phyloP scores from a whole-genome alignment of 2,797 vertebrate genomes.

The Pampus argenteus region DNA sequence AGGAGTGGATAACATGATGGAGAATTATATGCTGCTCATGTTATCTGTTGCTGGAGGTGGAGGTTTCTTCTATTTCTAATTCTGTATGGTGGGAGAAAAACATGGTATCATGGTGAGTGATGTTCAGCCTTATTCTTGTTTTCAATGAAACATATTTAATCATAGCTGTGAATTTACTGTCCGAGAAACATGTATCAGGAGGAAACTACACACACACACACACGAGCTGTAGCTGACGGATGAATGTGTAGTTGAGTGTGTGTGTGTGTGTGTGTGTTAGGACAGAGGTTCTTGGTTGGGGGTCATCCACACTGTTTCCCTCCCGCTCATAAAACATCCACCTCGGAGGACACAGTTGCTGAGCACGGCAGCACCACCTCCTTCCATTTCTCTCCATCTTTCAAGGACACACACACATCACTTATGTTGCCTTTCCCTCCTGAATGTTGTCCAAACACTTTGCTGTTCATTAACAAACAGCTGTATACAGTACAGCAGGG shows the following conservation, averaged over 20 bases:
- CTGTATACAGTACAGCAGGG: no score
- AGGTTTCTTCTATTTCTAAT: constrained; percentile 22
- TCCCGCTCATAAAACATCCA: constrained; percentile 56
- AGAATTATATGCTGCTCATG: constrained; percentile 24
- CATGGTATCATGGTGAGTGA: neutral
- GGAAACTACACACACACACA: constrained; percentile 6
- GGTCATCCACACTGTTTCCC: constrained; percentile 31
- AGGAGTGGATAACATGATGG: constrained; percentile 34
- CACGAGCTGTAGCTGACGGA: constrained; percentile 25
- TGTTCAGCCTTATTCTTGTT: constrained; percentile 8
- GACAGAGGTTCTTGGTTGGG: constrained; percentile 8
- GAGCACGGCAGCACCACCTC: constrained; percentile 27
- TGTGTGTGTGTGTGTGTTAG: constrained; percentile 14
- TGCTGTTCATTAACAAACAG: constrained; percentile 15
- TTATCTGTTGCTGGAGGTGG: constrained; percentile 45
- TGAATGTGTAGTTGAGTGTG: constrained; percentile 4
- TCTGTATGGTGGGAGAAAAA: constrained; percentile 12
- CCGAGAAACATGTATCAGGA: constrained; percentile 1
- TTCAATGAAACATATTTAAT: constrained; percentile 26
- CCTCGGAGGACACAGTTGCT: constrained; percentile 44
- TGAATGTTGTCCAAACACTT: neutral
- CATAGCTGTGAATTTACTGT: neutral
- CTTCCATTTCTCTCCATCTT: constrained; percentile 45
- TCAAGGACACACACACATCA: constrained; percentile 47
- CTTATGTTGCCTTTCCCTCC: constrained; percentile 15